phyloP scores from a whole-genome alignment of 2,113 vertebrate genomes.

The Ptilonorhynchus violaceus region DNA sequence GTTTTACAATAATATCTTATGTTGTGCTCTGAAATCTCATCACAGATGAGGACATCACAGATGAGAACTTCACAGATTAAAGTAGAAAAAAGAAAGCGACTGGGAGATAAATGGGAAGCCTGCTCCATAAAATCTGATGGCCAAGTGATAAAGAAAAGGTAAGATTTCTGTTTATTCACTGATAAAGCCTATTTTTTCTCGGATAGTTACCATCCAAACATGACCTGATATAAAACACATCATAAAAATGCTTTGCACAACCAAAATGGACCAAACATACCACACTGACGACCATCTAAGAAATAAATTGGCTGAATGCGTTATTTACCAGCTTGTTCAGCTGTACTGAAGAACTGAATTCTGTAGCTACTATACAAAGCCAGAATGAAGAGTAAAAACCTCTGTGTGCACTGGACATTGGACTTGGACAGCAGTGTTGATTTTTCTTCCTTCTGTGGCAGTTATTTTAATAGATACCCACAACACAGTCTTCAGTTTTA shows the following conservation, averaged over 20 bases:
- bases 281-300: not conserved
- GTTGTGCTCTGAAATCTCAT: not conserved
- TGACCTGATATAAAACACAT: not conserved
- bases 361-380: not conserved
- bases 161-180: not conserved
- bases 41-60: not conserved
- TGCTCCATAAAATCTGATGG: not conserved
- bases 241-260: not conserved
- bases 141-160: conserved; percentile 4
- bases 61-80: not conserved
- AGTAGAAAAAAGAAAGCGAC: not conserved
- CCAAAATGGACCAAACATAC: not conserved
- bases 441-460: not conserved
- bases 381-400: not conserved
- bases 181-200: not conserved
- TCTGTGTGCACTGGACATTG: not conserved
- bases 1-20: not conserved
- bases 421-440: not conserved
- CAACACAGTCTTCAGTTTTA: not conserved
- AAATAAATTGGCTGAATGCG: not conserved
- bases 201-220: not conserved
- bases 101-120: not conserved
- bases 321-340: not conserved
- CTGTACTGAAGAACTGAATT: not conserved
- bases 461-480: not conserved